phyloP scores from a whole-genome alignment of 1,140 invertebrate genomes.

The Plectus sambesii region DNA sequence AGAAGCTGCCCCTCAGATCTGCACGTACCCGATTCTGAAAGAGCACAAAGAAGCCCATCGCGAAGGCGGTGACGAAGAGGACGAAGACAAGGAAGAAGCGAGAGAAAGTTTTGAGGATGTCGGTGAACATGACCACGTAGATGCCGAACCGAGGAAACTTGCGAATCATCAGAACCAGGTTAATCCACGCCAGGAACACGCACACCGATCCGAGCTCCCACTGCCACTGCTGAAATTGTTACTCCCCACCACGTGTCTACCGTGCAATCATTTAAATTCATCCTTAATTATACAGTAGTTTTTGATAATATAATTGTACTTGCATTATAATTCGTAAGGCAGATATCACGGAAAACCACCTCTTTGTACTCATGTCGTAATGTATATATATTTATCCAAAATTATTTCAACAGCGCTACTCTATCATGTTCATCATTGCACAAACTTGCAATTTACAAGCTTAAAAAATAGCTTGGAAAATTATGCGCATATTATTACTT shows the following conservation, averaged over 20 bases:
- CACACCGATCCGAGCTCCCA: constrained; percentile 51
- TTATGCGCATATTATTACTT: too few species aligned
- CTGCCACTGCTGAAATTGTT: constrained; percentile 49
- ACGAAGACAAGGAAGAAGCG: constrained; percentile 52
- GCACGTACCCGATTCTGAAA: constrained; percentile 47
- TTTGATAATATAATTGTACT: too few species aligned
- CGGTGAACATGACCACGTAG: constrained; percentile 54
- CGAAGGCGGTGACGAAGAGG: constrained; percentile 52
- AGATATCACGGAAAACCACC: too few species aligned
- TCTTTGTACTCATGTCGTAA: too few species aligned
- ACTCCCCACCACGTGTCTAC: constrained; percentile 32
- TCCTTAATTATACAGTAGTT: too few species aligned
- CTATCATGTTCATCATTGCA: too few species aligned
- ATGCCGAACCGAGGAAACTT: constrained; percentile 52
- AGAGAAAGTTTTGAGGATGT: constrained; percentile 51
- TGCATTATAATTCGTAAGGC: too few species aligned
- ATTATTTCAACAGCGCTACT: too few species aligned
- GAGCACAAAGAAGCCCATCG: constrained; percentile 49
- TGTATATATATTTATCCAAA: too few species aligned
- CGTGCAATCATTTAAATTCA: too few species aligned
- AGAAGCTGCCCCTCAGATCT: background rate
- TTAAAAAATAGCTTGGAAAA: too few species aligned
- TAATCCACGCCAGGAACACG: constrained; percentile 52
- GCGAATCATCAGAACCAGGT: constrained; percentile 49
- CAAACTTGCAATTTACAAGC: too few species aligned